These are phyloP conservation scores for Tribolium castaneum DNA, from an alignment of 1,140 invertebrate genomes.

Conservation along the genomic window DNA sequence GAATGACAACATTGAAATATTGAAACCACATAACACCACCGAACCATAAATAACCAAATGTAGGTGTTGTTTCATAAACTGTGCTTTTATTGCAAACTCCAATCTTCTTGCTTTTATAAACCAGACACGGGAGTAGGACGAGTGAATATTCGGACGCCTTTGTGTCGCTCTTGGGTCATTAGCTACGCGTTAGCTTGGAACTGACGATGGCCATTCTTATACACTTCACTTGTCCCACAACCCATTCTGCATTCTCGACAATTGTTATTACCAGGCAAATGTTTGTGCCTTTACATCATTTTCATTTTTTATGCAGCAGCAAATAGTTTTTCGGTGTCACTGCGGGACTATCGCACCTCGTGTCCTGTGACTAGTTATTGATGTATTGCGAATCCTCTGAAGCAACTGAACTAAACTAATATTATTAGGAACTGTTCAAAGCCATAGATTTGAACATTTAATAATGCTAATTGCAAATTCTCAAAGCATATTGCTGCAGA, in stretches of 20 bases:
- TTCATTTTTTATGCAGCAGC: background rate
- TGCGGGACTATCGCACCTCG: background rate
- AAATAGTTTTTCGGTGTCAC: background rate
- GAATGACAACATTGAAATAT: too few relatives aligned
- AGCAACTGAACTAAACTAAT: constrained; percentile 28
- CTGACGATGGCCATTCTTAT: constrained; percentile 60
- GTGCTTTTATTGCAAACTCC: background rate
- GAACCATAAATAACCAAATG: background rate
- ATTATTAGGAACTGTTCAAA: constrained; percentile 25
- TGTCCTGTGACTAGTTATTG: background rate
- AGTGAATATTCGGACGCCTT: constrained; percentile 53
- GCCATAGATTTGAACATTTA: constrained; percentile 35
- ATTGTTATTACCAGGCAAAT: background rate
- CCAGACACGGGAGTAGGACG: background rate
- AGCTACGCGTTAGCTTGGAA: constrained; percentile 58
- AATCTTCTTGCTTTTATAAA: constrained; percentile 2
- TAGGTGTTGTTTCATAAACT: background rate
- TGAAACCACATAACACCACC: too few relatives aligned
- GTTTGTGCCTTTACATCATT: background rate
- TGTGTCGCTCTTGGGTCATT: constrained; percentile 59
- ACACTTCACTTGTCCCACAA: constrained; percentile 54
- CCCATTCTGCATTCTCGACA: constrained; percentile 46
- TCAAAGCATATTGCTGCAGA: constrained; percentile 45
- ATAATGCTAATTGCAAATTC: constrained; percentile 48
- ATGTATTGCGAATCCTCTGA: constrained; percentile 9